phyloP scores from a whole-genome alignment of 2,888 invertebrate species.

The Hedychridium roseum region DNA sequence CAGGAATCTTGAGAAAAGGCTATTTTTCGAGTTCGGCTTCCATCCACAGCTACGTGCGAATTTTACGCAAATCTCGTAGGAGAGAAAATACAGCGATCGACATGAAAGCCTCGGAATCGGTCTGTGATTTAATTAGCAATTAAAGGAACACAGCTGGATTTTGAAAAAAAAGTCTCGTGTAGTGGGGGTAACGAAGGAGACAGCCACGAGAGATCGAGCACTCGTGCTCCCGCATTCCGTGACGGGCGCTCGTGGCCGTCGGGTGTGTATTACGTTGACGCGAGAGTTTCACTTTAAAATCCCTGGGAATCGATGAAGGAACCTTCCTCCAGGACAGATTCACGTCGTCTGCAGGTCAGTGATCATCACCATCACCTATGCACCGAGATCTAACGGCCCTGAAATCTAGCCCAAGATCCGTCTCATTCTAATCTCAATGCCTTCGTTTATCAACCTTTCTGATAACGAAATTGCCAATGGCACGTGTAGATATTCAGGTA shows the following conservation, averaged over 20 bases:
- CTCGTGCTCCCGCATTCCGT: slow-evolving; percentile 48
- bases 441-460: neutral
- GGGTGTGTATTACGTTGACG: slow-evolving; percentile 36
- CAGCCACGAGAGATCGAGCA: slow-evolving; percentile 33
- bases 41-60: no score
- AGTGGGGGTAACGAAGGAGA: slow-evolving; percentile 39
- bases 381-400: neutral
- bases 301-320: no score
- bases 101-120: no score
- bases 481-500: neutral
- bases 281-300: neutral
- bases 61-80: no score
- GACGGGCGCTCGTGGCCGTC: slow-evolving; percentile 47
- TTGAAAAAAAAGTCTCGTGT: slow-evolving; percentile 25
- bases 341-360: no score
- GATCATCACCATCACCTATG: no score
- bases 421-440: neutral
- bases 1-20: no score
- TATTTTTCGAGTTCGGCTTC: no score
- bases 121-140: no score
- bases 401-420: neutral
- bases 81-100: no score
- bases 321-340: no score
- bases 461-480: neutral
- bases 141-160: no score